A percentile compares a stretch with the other conserved stretches of the same genome.
Conservation (phyloP, 2,888 invertebrate genomes). For the Orthosia gothica region DNA sequence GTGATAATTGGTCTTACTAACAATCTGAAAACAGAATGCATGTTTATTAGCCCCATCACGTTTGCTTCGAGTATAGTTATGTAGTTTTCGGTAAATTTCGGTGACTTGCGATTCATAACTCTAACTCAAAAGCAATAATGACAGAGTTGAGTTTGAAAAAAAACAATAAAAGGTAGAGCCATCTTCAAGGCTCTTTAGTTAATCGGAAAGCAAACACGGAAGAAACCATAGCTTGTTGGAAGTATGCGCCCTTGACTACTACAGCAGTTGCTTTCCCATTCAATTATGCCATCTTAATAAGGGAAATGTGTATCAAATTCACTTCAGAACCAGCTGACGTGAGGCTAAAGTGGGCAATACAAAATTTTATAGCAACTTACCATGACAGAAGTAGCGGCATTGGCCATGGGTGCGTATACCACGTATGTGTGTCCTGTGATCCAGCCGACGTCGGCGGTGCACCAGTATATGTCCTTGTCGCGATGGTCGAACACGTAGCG, state of each 20-base stretch:
- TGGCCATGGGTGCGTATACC: slow-evolving; percentile 98
- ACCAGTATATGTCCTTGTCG: slow-evolving; percentile 96
- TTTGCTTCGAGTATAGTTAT: background rate
- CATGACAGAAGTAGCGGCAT: slow-evolving; percentile 98
- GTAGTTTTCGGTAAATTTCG: background rate
- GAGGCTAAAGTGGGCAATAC: background rate
- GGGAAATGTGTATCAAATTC: background rate
- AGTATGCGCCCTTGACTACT: background rate
- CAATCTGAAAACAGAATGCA: slow-evolving; percentile 1
- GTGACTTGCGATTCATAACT: background rate
- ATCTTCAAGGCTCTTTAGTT: background rate
- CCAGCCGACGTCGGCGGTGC: slow-evolving; percentile 99
- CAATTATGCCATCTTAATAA: background rate
- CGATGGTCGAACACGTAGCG: slow-evolving; percentile 99
- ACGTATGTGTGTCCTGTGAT: slow-evolving; percentile 98
- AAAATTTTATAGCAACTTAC: slow-evolving; percentile 90
- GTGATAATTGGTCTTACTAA: slow-evolving; percentile 1
- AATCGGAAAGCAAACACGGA: background rate
- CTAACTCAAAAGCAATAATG: no score
- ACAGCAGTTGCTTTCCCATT: background rate
- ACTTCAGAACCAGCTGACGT: background rate
- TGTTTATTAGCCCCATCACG: background rate
- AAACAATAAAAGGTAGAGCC: background rate
- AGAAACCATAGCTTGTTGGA: background rate
- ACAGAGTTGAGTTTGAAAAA: background rate